A percentile compares a stretch with the other conserved stretches of the same genome.
Conservation (phyloP, 2,888 invertebrate species). For the Drosophila barbarae region DNA sequence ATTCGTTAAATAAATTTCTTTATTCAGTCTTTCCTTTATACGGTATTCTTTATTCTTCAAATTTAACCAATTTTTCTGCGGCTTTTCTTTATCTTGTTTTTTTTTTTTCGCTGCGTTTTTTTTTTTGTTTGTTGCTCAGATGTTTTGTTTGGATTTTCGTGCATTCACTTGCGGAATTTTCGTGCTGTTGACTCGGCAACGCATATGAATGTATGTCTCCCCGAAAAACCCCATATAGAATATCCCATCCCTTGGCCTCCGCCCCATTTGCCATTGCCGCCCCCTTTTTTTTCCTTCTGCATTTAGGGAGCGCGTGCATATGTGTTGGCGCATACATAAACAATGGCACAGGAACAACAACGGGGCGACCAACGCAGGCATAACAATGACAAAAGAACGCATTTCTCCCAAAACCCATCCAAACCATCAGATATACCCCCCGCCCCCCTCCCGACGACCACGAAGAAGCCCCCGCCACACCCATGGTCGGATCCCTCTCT, state of each 20-base stretch:
- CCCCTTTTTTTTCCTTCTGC: constrained; percentile 6
- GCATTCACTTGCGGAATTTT: constrained; percentile 73
- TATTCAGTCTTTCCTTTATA: background rate
- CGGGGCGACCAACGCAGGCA: constrained; percentile 51
- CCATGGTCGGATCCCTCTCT: constrained; percentile 28
- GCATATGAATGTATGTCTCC: constrained; percentile 66
- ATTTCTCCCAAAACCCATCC: constrained; percentile 37
- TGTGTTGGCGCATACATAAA: constrained; percentile 73
- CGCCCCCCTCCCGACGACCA: background rate
- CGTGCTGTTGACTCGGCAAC: constrained; percentile 71
- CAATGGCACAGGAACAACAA: constrained; percentile 54
- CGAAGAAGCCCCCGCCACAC: constrained; percentile 5
- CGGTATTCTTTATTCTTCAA: constrained; percentile 14
- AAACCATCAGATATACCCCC: constrained; percentile 30
- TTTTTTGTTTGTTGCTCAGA: constrained; percentile 44
- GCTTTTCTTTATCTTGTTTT: constrained; percentile 3
- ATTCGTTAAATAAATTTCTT: background rate
- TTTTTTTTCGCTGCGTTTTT: constrained; percentile 4
- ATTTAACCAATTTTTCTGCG: constrained; percentile 1
- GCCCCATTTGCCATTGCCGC: constrained; percentile 1
- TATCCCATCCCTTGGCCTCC: background rate
- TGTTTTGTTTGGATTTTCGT: constrained; percentile 71
- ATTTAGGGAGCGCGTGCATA: constrained; percentile 60
- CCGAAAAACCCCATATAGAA: constrained; percentile 33
- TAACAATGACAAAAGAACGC: constrained; percentile 73